Evolutionary conservation across 2,113 vertebrate species (phyloP), one percentile per base, ranked within the genome.

Genomic region (Gnathonemus echidnorhynchus): DNA sequence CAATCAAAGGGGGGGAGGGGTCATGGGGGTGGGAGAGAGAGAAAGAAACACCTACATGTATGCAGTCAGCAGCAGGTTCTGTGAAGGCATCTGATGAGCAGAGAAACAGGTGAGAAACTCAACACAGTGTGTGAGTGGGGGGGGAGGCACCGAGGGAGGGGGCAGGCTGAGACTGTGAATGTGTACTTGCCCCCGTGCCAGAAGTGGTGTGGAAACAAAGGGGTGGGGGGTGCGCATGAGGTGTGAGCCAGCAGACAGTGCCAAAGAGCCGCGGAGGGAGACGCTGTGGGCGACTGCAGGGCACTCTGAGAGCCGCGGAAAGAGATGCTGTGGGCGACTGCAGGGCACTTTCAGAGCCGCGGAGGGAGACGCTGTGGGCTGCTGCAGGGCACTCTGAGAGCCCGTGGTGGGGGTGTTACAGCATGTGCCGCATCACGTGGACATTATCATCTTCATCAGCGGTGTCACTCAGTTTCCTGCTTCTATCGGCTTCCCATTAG

Each of bases 101-200:
- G 91, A 90, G 74, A 92, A 93, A 91, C 96, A 97, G 96, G 96
- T 97, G 95, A 97, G 95, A 93, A 45, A 89, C 90, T 90, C 31
- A 90, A 93, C 35, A 35, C 86, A 17, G 52, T 42, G 17, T 49
- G 86, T n/a, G 31, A 48, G 50, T 15, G 31, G 3, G 2, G 39
- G 39, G 49, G 50, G 24, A 6, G 13, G 50, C 8, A n/a, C 35
- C 31, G 86, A 50, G 86, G 31, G n/a, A 7, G 24, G 45, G 48
- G 86, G 49, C 31, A 39, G n/a, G 86, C 15, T 48, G 46, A 74
- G 27, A 74, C 66, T 74, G 27, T 77, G 70, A 77, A 77, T 39
- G 70, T 77, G 70, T 39, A 39, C 31, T 77, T 77, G 70, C 31
- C 70, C 62, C 70, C 15, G 13, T 77, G 27, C 70, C 70, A 77